Base-by-base conservation (phyloP, 2,888 invertebrate species). In the Drepana falcataria region DNA sequence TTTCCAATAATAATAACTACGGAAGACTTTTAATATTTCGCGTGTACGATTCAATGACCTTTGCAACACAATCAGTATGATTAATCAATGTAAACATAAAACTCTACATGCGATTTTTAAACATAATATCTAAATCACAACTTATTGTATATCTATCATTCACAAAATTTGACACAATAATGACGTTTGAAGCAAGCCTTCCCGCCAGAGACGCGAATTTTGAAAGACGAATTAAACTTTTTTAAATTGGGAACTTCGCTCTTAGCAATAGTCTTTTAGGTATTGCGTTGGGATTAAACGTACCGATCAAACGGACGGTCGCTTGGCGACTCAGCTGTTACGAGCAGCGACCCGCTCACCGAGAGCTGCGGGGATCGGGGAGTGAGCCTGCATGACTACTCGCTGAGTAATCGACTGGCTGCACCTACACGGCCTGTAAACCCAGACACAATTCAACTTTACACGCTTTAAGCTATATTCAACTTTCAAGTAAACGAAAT, bases 221-320 rank as follows among this genome's bases (percentile, higher is more conserved):
- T 73, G 53, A 52, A 71, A 72, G 64, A 60, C 58, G 40, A 57
- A 55, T 56, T 62, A 60, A 59, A 56, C 55, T 54, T 44, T 53
- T 53, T 58, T 53, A 52, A 51, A 59, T 47, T 49, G 44, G 9
- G 9, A 44, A 44, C 3, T 35, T 35, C 21, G 34, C 7, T 49
- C 4, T 5, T 34, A 41, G 7, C 2, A 35, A 35, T 35, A 33
- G 40, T 48, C 53, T 51, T 51, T 53, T 58, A 52, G 53, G 53
- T 55, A 63, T 59, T 61, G 59, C 53, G 53, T 37, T 49, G 21
- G 37, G 40, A 40, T 49, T 33, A 51, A 21, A 33, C 40, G 51
- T 77, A 88, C 76, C 82, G 89, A 90, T 84, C 75, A 82, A 88
- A 87, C 88, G 76, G 73, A 71, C 79, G 79, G 86, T 87, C 83